Evolutionary conservation across 2,797 vertebrate genomes (phyloP).

Genomic region (Coluber constrictor): DNA sequence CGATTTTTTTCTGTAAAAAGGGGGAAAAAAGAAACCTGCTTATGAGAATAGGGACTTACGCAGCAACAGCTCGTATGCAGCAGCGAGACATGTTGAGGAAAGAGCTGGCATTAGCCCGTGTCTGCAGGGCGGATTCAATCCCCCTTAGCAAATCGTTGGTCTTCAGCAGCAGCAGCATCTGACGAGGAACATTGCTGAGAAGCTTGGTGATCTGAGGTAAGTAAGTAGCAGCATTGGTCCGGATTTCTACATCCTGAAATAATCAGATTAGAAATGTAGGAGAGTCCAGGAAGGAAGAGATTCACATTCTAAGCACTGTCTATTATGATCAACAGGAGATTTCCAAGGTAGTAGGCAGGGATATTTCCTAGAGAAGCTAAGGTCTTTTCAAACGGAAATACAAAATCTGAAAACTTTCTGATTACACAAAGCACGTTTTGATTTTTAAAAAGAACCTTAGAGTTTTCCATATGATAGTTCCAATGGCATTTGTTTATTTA

Average conservation of each 20-base stretch:
- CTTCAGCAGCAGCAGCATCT: constrained; percentile 95
- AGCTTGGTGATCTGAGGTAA: constrained; percentile 92
- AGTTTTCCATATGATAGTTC: neutral
- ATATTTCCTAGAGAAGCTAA: neutral
- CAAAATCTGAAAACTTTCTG: neutral
- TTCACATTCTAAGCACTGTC: constrained; percentile 10
- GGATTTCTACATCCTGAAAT: constrained; percentile 84
- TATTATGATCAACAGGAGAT: neutral
- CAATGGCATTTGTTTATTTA: neutral
- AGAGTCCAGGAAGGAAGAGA: constrained; percentile 41
- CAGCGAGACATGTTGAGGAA: constrained; percentile 97
- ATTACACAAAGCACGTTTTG: neutral
- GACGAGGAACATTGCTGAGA: constrained; percentile 86
- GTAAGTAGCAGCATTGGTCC: constrained; percentile 83
- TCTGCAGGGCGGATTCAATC: constrained; percentile 86
- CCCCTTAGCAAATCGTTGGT: constrained; percentile 93
- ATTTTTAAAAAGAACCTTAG: neutral
- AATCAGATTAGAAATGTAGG: constrained; percentile 23
- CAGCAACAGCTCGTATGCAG: constrained; percentile 84
- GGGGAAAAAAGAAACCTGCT: neutral
- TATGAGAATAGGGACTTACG: constrained; percentile 65
- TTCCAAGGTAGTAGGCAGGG: neutral
- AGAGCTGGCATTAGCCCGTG: constrained; percentile 86
- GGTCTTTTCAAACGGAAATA: neutral
- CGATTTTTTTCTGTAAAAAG: neutral